Evolutionary conservation across 2,113 vertebrate genomes (phyloP), one percentile per base, ranked within the genome.

Genomic region (Pavo muticus): DNA sequence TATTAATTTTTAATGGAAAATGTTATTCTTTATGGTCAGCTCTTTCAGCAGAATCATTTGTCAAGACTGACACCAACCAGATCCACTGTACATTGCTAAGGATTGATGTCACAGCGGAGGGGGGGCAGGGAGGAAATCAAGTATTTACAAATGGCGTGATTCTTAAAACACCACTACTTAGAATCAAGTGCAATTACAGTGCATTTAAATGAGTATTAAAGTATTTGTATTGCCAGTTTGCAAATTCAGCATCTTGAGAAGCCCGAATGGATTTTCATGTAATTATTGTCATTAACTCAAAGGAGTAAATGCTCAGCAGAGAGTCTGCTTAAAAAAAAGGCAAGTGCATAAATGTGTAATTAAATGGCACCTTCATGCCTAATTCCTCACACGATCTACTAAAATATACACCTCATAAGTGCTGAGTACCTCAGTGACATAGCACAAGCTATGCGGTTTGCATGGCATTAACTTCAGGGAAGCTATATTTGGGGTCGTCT

Each of bases 211-310:
- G 37, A 60, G 79, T 77, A 91, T 91, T 91, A 92, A 80, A 87
- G 71, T 91, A 95, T 94, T 95, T 97, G 82, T 90, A 93, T 80
- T 94, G 60, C 78, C 72, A 88, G 79, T 85, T 95, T 96, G 93
- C 90, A 95, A 94, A 96, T 95, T 87, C 93, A 94, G 89, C 91
- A 86, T 90, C 87, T 95, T 91, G 72, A 96, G 84, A 86, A 90
- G 64, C 78, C 60, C 11, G 0, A 92, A 95, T 74, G 93, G 84
- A 94, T 94, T 94, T 94, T 96, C 84, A 44, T 68, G 56, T 90
- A 95, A 97, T 95, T 96, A 91, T 92, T 94, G 75, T 93, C 94
- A 90, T 95, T 94, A 95, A 91, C 71, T 67, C 29, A 7, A 68
- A 94, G 45, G 68, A 91, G 78, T 42, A 91, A 94, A 92, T 42